Evolutionary conservation across 2,113 vertebrate species (phyloP).

Genomic region (Corvus moneduloides): DNA sequence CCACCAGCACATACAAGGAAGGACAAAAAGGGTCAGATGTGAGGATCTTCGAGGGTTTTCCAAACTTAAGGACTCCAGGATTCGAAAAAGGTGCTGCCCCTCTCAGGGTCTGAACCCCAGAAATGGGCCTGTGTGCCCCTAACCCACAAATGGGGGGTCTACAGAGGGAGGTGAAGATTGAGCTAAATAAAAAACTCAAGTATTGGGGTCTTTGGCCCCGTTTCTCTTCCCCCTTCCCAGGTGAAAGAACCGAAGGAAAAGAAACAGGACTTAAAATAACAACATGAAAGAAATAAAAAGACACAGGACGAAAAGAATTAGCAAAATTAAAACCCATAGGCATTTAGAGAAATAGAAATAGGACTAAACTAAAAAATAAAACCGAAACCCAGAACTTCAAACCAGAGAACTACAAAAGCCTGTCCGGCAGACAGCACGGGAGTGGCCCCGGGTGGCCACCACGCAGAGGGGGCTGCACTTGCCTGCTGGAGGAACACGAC

Average conservation of each 20-base stretch:
- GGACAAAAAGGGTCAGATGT: not conserved
- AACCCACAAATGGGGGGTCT: fast-evolving
- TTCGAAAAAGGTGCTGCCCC: no score
- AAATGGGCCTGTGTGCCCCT: not conserved
- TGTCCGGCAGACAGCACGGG: not conserved
- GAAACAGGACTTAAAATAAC: not conserved
- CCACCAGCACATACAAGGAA: fast-evolving
- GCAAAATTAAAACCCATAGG: not conserved
- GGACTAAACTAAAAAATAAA: not conserved
- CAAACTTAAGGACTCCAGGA: not conserved
- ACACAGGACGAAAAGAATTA: fast-evolving
- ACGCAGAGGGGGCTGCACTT: not conserved
- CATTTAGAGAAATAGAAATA: fast-evolving
- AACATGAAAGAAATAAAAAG: not conserved
- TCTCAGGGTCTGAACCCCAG: not conserved
- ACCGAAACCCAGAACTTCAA: not conserved
- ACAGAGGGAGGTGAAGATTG: not conserved
- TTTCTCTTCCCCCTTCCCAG: not conserved
- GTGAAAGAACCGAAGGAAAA: not conserved
- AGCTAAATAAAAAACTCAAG: not conserved
- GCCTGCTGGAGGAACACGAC: not conserved
- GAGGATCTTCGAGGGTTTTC: not conserved
- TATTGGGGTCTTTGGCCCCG: fast-evolving
- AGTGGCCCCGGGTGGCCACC: fast-evolving
- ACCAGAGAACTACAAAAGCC: not conserved